phyloP scores from a whole-genome alignment of 2,888 invertebrate genomes.

The Xestia ashworthii region DNA sequence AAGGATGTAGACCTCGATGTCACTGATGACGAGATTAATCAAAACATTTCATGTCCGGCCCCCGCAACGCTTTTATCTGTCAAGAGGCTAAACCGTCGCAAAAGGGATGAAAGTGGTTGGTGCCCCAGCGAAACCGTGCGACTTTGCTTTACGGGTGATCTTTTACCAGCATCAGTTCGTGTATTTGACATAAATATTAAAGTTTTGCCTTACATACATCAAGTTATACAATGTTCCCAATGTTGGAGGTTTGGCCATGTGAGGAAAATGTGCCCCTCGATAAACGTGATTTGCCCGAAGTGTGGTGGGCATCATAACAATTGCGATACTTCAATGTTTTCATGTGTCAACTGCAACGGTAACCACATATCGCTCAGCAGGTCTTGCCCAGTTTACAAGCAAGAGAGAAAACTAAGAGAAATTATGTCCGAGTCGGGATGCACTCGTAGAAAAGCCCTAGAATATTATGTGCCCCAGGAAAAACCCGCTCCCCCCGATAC shows the following conservation, averaged over 20 bases:
- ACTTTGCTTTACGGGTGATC: constrained; percentile 4
- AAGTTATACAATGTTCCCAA: constrained; percentile 8
- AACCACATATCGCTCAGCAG: neutral
- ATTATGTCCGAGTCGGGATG: constrained; percentile 24
- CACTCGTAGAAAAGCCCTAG: constrained; percentile 12
- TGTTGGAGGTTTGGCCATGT: constrained; percentile 19
- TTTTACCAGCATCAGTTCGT: neutral
- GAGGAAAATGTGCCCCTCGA: constrained; percentile 6
- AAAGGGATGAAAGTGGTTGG: constrained; percentile 16
- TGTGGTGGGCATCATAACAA: constrained; percentile 8
- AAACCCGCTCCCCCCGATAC: neutral
- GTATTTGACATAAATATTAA: neutral
- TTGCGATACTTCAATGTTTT: neutral
- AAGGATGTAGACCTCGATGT: neutral
- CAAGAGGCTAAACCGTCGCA: constrained; percentile 15
- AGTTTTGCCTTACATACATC: neutral
- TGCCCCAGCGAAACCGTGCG: constrained; percentile 22
- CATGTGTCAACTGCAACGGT: neutral
- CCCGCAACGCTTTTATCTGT: constrained; percentile 9
- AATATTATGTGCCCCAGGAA: constrained; percentile 11
- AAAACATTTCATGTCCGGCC: constrained; percentile 22
- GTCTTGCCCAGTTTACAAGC: neutral
- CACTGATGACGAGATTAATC: constrained; percentile 19
- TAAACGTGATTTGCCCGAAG: neutral
- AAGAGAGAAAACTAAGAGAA: constrained; percentile 9